Evolutionary conservation across 2,113 vertebrate species (phyloP), one percentile per base, ranked within the genome.

Genomic region (rat (Rattus norvegicus)): DNA sequence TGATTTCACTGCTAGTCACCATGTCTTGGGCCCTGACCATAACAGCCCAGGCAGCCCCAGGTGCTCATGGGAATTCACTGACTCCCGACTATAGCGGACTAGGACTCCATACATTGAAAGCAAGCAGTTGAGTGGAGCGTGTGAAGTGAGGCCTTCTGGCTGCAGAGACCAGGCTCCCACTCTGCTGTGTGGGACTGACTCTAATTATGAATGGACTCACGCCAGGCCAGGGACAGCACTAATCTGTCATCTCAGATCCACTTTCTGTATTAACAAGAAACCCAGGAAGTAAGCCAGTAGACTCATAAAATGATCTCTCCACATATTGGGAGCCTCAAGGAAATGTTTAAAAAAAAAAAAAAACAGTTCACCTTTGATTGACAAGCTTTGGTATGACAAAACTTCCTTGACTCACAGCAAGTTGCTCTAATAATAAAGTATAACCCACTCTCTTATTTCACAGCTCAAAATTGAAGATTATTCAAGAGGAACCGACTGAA

Each of bases 341-440:
- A 87, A 80, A 22, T 4, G 1, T 73, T 36, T 7, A 61, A 87
- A 47, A 90, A 85, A 79, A 43, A 69, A 59, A 61, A 87, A 47
- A 90, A 85, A 73, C 49, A 36, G 33, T 36, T 12, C 83, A n/a
- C 0, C 1, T 88, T 81, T 88, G 39, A 80, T 13, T 67, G 77
- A 47, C 17, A 80, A 17, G 47, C 59, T 76, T 87, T 39, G 2
- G 10, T 56, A 9, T n/a, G 47, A 86, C 2, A 67, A 73, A 4
- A 77, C 85, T 91, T 72, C 56, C 54, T 92, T 67, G 63, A 33
- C 7, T 76, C 52, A 33, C 12, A 36, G 47, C 28, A 72, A 88
- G 86, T 89, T 88, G 49, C 49, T 81, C 49, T 76, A 95, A 87
- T 84, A 85, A 91, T 33, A 94, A 96, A 94, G 77, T 33, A 5